Evolutionary conservation across 2,113 vertebrate genomes (phyloP), one percentile per base, ranked within the genome.

Genomic region (Balaeniceps rex): DNA sequence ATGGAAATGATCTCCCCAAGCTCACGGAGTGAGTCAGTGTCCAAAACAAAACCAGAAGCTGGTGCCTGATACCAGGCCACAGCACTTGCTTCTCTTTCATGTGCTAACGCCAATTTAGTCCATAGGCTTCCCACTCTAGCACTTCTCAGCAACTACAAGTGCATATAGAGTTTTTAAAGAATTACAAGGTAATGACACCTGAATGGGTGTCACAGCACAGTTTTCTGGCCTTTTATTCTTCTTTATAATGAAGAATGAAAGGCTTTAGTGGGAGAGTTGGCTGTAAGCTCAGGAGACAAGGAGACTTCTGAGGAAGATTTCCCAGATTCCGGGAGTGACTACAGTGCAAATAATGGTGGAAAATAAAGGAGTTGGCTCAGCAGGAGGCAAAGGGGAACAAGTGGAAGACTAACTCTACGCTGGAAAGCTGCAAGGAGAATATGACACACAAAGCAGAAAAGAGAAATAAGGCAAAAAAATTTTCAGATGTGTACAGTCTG

Each of bases 331-430:
- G 64, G 33, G 90, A 94, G 85, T 63, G 68, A 88, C 79, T 92
- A 60, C 38, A 34, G 60, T 66, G 81, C 60, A 82, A 79, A 88
- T 90, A 90, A 83, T 26, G n/a, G 64, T 90, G 81, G 68, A 78
- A 95, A 94, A 95, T 61, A 97, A 93, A 88, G 85, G 85, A 70
- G 86, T 11, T 36, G 79, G 74, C 90, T 88, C 90, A 88, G 92
- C 78, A 81, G 96, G 90, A 95, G 86, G 92, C 58, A 83, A 88
- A 91, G 79, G 52, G 23, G 79, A 94, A 86, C 79, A 90, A 88
- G 92, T 75, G 55, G 88, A 86, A 94, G 76, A 92, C 90, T 80
- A 88, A 92, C 60, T 96, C 80, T 28, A 40, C 90, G 91, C 71
- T 70, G 74, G 80, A 92, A 87, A 89, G 74, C 60, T 22, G 10